Base-by-base conservation (phyloP, 2,888 invertebrate species). In the Allophyes oxyacanthae region DNA sequence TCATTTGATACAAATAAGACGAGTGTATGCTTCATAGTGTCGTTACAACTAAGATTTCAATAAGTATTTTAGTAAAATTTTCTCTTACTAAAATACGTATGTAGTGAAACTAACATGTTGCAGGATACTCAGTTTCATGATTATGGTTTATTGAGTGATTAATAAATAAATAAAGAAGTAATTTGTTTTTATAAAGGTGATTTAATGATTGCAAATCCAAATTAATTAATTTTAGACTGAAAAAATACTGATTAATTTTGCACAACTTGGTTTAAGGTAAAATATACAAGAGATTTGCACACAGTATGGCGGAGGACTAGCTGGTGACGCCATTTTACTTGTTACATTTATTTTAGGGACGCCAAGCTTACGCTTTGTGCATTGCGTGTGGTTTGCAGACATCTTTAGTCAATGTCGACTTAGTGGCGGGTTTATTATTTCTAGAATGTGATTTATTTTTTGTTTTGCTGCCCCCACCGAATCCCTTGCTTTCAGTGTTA, bases 151-250 rank as follows among this genome's bases (percentile, higher is more conserved):
- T 8, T 44, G n/a, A n/a, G n/a, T n/a, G n/a, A n/a, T n/a, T n/a
- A n/a, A 33, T 10, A 30, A 14, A 14, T 13, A 42, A 28, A 41
- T 28, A 9, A 32, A 43, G 15, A 14, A 15, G 15, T 20, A 25
- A 20, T 43, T 33, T 20, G 7, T 44, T 37, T 48, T 38, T 36
- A 26, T 48, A 28, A 8, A 36, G 15, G 26, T 13, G 9, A 45
- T 46, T 36, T 38, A 30, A 2, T 11, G 20, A 20, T n/a, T 48
- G 20, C 30, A 11, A 38, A 38, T 38, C 14, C n/a, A 48, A 38
- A 48, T 48, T 32, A 20, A 3, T 20, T 20, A 20, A 20, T 20
- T 20, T 20, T 20, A 20, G 20, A 2, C 20, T 20, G 20, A 2
- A 20, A 20, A 13, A 15, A 10, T 41, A 26, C 0, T 14, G 4